Base-by-base conservation (phyloP, 2,888 invertebrate genomes). In the Drosophila subsilvestris region DNA sequence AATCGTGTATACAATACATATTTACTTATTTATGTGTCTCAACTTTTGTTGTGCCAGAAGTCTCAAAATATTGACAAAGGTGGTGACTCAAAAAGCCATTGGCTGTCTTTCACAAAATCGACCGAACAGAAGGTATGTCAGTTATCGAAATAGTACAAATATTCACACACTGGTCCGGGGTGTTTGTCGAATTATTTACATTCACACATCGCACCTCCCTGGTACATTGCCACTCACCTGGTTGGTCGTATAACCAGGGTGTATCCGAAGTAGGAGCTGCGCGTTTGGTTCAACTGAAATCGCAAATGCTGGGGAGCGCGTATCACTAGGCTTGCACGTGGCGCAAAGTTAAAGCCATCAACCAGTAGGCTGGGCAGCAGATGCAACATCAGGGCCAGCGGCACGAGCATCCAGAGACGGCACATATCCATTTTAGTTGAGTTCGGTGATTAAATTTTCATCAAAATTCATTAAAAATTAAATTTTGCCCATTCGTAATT, bases 221-320 rank as follows among this genome's bases (percentile, higher is more conserved):
- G 22, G 47, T 43, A 9, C n/a, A n/a, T n/a, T 37, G 27, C 37
- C 32, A 79, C 88, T 88, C 79, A 91, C 91, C 91, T 92, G 50
- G 89, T 86, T 51, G 76, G 65, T 17, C 91, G 88, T 58, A 92
- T 79, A 56, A 89, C 88, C 43, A 92, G 60, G 14, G 89, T 81
- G 72, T 79, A 92, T 78, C 92, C 92, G 75, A 92, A 92, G 71
- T 92, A 92, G 37, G 92, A 91, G 69, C 91, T 91, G 59, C 89
- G 80, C 7, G 74, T 57, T 75, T 90, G 89, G 1, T 88, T 86
- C 50, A 80, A 44, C 53, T 87, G 84, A 25, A 83, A 80, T 63
- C 76, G 78, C 10, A 88, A 50, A 67, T 88, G 37, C 43, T 76
- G 61, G 3, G 92, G 91, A 8, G 89, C 80, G 20, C 62, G 69